Conservation (phyloP, 1,140 invertebrate genomes). For the Zaprionus gabonicus region DNA sequence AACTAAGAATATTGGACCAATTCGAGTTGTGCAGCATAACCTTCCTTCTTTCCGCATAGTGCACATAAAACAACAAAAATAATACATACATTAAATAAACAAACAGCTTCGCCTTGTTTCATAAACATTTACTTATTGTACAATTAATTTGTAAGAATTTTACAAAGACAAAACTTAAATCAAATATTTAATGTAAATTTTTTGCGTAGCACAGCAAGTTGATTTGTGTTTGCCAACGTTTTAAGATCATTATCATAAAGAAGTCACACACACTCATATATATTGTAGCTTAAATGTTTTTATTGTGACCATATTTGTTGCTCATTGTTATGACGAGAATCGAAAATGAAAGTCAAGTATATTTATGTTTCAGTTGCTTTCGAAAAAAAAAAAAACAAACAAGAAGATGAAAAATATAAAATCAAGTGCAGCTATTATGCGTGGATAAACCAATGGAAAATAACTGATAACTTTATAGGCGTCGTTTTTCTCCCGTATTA, state of each 20-base stretch:
- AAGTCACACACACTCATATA: slow-evolving; percentile 5
- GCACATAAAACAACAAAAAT: slow-evolving; percentile 6
- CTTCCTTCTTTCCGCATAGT: background rate
- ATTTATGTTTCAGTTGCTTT: slow-evolving; percentile 51
- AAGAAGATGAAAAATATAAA: background rate
- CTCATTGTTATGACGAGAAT: slow-evolving; percentile 60
- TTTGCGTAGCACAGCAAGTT: slow-evolving; percentile 54
- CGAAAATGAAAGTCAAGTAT: slow-evolving; percentile 24
- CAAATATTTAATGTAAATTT: slow-evolving; percentile 80
- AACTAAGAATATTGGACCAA: slow-evolving; percentile 18
- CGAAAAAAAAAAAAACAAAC: slow-evolving; percentile 13
- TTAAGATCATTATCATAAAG: slow-evolving; percentile 43
- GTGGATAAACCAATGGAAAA: slow-evolving; percentile 32
- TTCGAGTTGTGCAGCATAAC: slow-evolving; percentile 34
- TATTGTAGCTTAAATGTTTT: slow-evolving; percentile 78
- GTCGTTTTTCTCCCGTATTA: slow-evolving; percentile 73
- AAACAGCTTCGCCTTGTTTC: slow-evolving; percentile 70
- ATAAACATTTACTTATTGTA: slow-evolving; percentile 67
- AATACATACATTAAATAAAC: slow-evolving; percentile 4
- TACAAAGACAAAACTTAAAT: slow-evolving; percentile 65
- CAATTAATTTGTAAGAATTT: slow-evolving; percentile 80
- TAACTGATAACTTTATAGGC: slow-evolving; percentile 62
- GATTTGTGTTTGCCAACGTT: slow-evolving; percentile 48
- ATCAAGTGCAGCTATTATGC: slow-evolving; percentile 38
- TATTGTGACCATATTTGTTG: slow-evolving; percentile 72